These are phyloP conservation scores for Macaria notata DNA, from an alignment of 2,888 invertebrate genomes.

Conservation along the genomic window DNA sequence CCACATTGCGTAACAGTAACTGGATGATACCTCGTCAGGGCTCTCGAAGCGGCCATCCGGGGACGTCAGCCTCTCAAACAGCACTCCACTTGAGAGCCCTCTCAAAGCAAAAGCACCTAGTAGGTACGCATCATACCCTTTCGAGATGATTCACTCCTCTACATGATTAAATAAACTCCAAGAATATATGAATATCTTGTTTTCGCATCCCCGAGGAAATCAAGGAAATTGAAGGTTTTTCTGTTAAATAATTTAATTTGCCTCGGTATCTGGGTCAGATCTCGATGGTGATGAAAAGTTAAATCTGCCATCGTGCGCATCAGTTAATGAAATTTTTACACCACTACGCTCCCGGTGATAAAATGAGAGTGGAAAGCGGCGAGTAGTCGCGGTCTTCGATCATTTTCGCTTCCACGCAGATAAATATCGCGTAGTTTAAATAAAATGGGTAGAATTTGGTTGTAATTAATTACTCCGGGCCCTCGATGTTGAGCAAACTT, in stretches of 20 bases:
- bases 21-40: slow-evolving; percentile 38
- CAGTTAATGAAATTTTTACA: slow-evolving; percentile 24
- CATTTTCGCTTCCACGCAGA: background rate
- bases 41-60: slow-evolving; percentile 45
- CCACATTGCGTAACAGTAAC: slow-evolving; percentile 36
- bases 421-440: slow-evolving; percentile 4
- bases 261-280: slow-evolving; percentile 24
- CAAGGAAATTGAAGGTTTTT: slow-evolving; percentile 29
- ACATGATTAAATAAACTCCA: slow-evolving; percentile 46
- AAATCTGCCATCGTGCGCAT: slow-evolving; percentile 21
- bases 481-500: slow-evolving; percentile 22
- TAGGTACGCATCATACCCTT: slow-evolving; percentile 52
- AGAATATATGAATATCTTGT: slow-evolving; percentile 42
- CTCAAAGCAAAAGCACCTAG: slow-evolving; percentile 56
- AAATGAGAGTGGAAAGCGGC: slow-evolving; percentile 1
- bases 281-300: slow-evolving; percentile 18
- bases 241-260: slow-evolving; percentile 36
- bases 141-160: slow-evolving; percentile 55
- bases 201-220: slow-evolving; percentile 44
- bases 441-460: slow-evolving; percentile 14
- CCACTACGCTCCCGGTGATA: slow-evolving; percentile 1
- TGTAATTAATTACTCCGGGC: slow-evolving; percentile 26
- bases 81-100: slow-evolving; percentile 62
- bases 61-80: slow-evolving; percentile 56
- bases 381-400: slow-evolving; percentile 1